Evolutionary conservation across 2,113 vertebrate genomes (phyloP).

Genomic region (Pardalotus punctatus): DNA sequence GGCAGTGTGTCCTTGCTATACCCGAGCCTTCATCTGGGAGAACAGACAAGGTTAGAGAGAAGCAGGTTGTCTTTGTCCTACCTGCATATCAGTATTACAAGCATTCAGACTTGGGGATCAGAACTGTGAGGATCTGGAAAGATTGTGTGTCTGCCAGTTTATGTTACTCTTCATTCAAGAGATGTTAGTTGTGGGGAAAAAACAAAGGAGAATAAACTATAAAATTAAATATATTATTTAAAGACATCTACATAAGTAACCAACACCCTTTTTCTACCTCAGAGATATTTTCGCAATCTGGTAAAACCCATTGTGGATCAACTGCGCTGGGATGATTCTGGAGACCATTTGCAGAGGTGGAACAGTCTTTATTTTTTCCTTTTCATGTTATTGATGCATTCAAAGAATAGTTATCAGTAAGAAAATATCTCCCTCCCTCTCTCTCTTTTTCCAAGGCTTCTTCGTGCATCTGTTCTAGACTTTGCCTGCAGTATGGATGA

Average conservation of each 20-base stretch:
- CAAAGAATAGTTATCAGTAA: background rate
- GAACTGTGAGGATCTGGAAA: background rate
- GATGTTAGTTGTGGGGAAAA: background rate
- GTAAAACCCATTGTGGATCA: slow-evolving; percentile 71
- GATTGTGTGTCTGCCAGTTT: background rate
- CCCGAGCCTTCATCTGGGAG: background rate
- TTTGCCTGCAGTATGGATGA: slow-evolving; percentile 87
- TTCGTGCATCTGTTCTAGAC: slow-evolving; percentile 81
- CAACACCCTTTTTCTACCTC: background rate
- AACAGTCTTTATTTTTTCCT: background rate
- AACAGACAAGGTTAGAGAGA: background rate
- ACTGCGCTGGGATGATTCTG: slow-evolving; percentile 78
- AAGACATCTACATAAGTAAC: background rate
- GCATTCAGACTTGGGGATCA: background rate
- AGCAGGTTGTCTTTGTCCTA: background rate
- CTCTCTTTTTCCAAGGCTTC: slow-evolving; percentile 76
- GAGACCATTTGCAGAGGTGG: slow-evolving; percentile 58
- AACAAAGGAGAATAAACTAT: background rate
- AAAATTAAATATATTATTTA: background rate
- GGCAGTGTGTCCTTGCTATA: background rate
- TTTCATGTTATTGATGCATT: background rate
- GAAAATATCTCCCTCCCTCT: background rate
- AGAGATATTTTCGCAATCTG: slow-evolving; percentile 79
- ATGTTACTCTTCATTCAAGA: background rate
- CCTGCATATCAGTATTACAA: background rate